A percentile compares a stretch with the other conserved stretches of the same genome.
Evolutionary conservation across 1,140 invertebrate species (phyloP).

Genomic region (Eumeta japonica): DNA sequence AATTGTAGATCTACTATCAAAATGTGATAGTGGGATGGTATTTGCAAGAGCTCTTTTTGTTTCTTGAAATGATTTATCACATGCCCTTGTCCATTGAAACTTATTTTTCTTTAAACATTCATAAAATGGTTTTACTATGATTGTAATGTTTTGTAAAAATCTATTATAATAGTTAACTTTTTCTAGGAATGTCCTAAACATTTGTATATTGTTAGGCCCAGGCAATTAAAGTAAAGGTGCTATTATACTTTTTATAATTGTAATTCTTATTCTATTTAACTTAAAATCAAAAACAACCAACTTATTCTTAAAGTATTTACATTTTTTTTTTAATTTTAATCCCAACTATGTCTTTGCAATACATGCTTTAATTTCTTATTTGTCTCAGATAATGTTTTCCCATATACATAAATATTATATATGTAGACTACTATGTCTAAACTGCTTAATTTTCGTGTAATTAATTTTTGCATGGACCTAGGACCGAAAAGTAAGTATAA

Average conservation of each 20-base stretch:
- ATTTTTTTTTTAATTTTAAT: conserved; percentile 25
- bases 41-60: conserved; percentile 21
- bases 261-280: conserved; percentile 26
- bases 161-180: conserved; percentile 35
- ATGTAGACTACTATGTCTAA: conserved; percentile 22
- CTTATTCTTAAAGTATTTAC: conserved; percentile 18
- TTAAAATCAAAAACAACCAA: conserved; percentile 38
- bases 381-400: conserved; percentile 16
- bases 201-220: conserved; percentile 23
- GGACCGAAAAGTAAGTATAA: conserved; percentile 30
- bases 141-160: conserved; percentile 36
- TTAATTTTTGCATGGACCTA: conserved; percentile 25
- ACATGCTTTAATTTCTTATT: conserved; percentile 9
- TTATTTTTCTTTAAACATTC: conserved; percentile 29
- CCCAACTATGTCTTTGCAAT: conserved; percentile 9
- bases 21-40: conserved; percentile 21
- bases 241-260: conserved; percentile 33
- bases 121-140: conserved; percentile 32
- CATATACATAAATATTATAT: conserved; percentile 28
- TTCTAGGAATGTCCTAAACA: conserved; percentile 36
- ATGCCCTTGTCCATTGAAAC: conserved; percentile 27
- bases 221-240: conserved; percentile 22
- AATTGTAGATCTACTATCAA: conserved; percentile 19
- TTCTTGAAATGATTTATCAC: conserved; percentile 22
- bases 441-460: conserved; percentile 22